A percentile compares a stretch with the other conserved stretches of the same genome.
Evolutionary conservation across 2,797 vertebrate species (phyloP).

Genomic region (Alectoris magna): DNA sequence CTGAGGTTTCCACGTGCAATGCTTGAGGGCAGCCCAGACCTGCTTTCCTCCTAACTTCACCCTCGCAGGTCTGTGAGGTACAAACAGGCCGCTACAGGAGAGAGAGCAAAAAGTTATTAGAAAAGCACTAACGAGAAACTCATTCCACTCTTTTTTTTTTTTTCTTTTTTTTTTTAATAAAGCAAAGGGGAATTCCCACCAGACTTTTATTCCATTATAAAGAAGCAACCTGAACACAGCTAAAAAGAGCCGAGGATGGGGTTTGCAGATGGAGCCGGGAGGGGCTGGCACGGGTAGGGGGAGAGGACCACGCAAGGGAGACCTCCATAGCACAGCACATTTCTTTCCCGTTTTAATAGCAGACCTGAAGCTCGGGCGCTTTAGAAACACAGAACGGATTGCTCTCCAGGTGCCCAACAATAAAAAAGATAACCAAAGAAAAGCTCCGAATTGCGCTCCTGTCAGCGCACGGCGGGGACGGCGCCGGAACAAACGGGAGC

Average conservation of each 20-base stretch:
- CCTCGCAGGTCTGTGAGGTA: neutral
- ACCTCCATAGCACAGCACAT: neutral
- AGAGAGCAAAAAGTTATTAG: conserved; percentile 46
- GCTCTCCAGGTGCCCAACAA: neutral
- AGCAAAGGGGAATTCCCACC: neutral
- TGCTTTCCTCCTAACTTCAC: neutral
- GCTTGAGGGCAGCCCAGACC: neutral
- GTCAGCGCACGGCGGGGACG: neutral
- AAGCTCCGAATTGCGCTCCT: neutral
- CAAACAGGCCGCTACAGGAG: conserved; percentile 33
- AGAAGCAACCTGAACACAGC: neutral
- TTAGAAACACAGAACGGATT: neutral
- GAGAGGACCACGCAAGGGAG: neutral
- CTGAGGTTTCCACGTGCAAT: neutral
- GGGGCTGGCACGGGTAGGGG: neutral
- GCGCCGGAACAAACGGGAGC: neutral
- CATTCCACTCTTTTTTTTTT: neutral
- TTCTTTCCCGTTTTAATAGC: neutral
- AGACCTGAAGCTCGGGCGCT: neutral
- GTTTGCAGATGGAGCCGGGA: neutral
- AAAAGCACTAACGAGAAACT: conserved; percentile 37
- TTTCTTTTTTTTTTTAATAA: neutral
- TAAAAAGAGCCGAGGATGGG: conserved; percentile 34
- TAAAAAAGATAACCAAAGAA: neutral
- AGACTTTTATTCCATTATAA: conserved; percentile 1